Conservation (phyloP, 2,797 vertebrate species). For the Sciaenops ocellatus region DNA sequence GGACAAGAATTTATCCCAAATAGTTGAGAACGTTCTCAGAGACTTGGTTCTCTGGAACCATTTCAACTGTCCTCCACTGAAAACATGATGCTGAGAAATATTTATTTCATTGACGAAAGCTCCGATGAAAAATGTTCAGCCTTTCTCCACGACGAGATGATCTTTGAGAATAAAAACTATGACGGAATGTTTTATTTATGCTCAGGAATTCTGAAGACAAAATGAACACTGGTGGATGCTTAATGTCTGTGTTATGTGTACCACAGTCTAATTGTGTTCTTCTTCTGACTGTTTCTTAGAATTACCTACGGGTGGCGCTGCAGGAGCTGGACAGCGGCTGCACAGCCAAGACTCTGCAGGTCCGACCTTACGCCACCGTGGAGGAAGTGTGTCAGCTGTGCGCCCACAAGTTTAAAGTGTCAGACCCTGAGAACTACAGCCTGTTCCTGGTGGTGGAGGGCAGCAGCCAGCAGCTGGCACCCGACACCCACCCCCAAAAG, state of each 20-base stretch:
- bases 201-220: too few relatives aligned
- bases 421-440: slow-evolving; percentile 87
- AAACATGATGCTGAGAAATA: too few relatives aligned
- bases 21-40: too few relatives aligned
- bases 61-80: too few relatives aligned
- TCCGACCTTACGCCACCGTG: slow-evolving; percentile 89
- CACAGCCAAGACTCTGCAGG: slow-evolving; percentile 93
- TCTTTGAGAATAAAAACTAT: too few relatives aligned
- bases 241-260: neutral
- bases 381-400: slow-evolving; percentile 94
- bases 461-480: slow-evolving; percentile 92
- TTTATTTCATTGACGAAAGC: too few relatives aligned
- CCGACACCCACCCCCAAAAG: slow-evolving; percentile 93
- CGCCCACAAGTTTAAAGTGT: slow-evolving; percentile 90
- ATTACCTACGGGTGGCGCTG: slow-evolving; percentile 94
- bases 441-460: slow-evolving; percentile 91
- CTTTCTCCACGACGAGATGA: too few relatives aligned
- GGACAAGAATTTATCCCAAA: too few relatives aligned
- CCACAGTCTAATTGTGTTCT: neutral
- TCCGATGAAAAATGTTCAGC: too few relatives aligned
- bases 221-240: too few relatives aligned
- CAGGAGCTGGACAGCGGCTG: slow-evolving; percentile 91
- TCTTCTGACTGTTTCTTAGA: slow-evolving; percentile 79
- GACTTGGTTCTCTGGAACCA: too few relatives aligned
- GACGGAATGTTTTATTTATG: too few relatives aligned